These are phyloP conservation scores for Acrossocheilus wenchowensis DNA, from an alignment of 2,797 vertebrate genomes.

Conservation along the genomic window DNA sequence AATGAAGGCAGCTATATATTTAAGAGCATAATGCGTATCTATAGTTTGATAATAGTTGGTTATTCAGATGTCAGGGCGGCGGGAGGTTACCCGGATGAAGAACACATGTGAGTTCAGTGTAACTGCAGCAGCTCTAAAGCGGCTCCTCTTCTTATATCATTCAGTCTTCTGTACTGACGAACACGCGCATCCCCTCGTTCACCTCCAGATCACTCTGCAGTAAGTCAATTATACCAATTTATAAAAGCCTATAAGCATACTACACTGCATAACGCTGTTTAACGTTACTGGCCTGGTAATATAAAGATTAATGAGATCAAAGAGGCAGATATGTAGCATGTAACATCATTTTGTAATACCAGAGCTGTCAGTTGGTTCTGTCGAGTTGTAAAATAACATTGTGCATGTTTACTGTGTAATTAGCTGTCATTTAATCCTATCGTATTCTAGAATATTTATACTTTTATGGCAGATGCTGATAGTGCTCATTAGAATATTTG, in stretches of 20 bases:
- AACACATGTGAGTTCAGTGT: slow-evolving; percentile 72
- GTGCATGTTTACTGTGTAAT: background rate
- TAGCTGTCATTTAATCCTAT: background rate
- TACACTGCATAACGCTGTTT: background rate
- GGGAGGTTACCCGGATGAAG: slow-evolving; percentile 75
- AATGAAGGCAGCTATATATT: rapidly evolving
- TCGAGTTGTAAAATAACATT: background rate
- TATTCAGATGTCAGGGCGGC: slow-evolving; percentile 74
- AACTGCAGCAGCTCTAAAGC: slow-evolving; percentile 50
- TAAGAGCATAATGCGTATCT: background rate
- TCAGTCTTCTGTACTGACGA: slow-evolving; percentile 52
- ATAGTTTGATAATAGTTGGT: rapidly evolving
- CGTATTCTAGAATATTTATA: background rate
- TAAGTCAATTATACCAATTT: slow-evolving; percentile 63
- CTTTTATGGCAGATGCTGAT: background rate
- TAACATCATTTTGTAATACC: background rate
- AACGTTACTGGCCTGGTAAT: too few relatives aligned
- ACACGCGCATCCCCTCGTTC: slow-evolving; percentile 17
- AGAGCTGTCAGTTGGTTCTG: background rate
- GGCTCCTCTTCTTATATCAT: slow-evolving; percentile 56
- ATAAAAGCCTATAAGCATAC: background rate
- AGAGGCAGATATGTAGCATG: background rate
- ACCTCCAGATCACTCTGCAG: slow-evolving; percentile 57
- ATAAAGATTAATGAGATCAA: background rate
- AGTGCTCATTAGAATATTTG: background rate